A percentile compares a stretch with the other conserved stretches of the same genome.
Evolutionary conservation across 92 coral and sea anemone genomes (phyloP).

Genomic region (Zoanthus solanderi): DNA sequence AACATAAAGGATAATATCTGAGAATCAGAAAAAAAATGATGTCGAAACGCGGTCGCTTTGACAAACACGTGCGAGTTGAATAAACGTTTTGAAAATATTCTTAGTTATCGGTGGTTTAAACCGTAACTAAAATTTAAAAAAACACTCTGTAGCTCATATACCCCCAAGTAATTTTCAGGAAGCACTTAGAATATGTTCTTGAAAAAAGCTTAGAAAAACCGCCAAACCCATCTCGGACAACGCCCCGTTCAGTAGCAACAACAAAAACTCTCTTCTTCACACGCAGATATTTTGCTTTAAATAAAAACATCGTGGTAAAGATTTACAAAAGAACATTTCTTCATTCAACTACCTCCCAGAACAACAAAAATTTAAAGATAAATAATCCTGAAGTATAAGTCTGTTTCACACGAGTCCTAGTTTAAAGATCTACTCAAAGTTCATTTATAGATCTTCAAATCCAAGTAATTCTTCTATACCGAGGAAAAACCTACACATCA

Average conservation of each 20-base stretch:
- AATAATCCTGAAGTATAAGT: neutral
- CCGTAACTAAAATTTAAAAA: neutral
- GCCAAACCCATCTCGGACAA: conserved; percentile 49
- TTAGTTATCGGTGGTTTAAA: neutral
- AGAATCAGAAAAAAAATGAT: neutral
- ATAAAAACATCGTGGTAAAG: neutral
- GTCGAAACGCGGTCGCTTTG: neutral
- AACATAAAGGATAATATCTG: neutral
- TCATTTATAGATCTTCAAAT: neutral
- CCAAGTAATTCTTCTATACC: neutral
- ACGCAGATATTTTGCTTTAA: conserved; percentile 25
- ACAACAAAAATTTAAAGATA: conserved; percentile 13
- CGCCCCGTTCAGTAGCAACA: conserved; percentile 25
- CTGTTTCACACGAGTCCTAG: neutral
- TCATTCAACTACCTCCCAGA: conserved; percentile 16
- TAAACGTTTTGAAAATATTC: neutral
- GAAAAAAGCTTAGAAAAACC: neutral
- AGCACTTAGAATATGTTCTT: neutral
- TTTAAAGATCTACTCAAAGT: conserved; percentile 20
- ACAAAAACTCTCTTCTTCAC: neutral
- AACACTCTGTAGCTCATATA: neutral
- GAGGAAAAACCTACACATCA: neutral
- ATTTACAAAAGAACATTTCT: neutral
- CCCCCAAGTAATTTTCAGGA: neutral
- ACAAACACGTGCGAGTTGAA: neutral